Base-by-base conservation (phyloP, 2,113 vertebrate genomes). In the Melanocharis versteri region DNA sequence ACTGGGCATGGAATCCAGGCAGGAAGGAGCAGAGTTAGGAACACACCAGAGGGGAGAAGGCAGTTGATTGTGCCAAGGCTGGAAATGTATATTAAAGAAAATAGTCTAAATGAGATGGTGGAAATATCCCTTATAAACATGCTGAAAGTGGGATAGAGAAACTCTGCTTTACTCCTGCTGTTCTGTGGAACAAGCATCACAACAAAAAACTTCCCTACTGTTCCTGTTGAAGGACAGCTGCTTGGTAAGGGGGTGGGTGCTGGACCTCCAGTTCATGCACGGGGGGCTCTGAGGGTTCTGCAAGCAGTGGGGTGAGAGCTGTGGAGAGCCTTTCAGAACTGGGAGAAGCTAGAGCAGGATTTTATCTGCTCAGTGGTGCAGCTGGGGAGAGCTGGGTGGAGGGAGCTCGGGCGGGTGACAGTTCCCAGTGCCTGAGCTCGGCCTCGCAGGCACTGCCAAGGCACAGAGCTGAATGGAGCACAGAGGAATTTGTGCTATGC, bases 401-500 rank as follows among this genome's bases (percentile, higher is more conserved):
- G 73, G 70, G 76, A 79, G 61, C 75, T 68, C 5, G 4, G 22
- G 53, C 37, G 9, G 13, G 1, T 15, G 7, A 6, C 14, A 6
- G 48, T 15, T 39, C 87, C 73, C 82, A n/a, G 84, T 47, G 66
- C 4, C 78, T 51, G 73, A 72, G 82, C 70, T 79, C 2, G 3
- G 73, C 82, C 68, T 27, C 26, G 0, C 30, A 7, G 72, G 37
- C 90, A 4, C 50, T 93, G 93, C 96, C 91, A 94, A 85, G 65
- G n/a, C 11, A 4, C 5, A 9, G 89, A 40, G 75, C 83, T 89
- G 89, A 83, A 73, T 7, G 68, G 79, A 94, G 94, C 79, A 45
- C 8, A 7, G 69, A 96, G 93, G 93, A 96, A 96, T 96, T 56
- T 45, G 33, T 95, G 85, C 90, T 96, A 93, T 94, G 92, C 93